phyloP scores from a whole-genome alignment of 2,888 invertebrate species.

The Spodoptera picta region DNA sequence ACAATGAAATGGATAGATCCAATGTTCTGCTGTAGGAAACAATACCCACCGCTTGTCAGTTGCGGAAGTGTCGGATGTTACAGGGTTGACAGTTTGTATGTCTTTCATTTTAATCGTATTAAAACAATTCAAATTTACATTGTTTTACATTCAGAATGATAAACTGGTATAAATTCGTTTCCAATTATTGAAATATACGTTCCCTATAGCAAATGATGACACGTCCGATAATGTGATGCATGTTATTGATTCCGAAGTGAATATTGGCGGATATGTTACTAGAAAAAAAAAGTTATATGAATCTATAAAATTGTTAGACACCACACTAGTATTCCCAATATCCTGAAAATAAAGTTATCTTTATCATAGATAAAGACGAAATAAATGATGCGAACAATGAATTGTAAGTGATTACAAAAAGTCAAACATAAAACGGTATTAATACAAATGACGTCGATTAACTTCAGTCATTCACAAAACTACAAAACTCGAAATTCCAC shows the following conservation, averaged over 20 bases:
- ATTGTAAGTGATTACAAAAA: conserved; percentile 9
- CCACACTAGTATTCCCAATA: too few species aligned
- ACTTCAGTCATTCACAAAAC: conserved; percentile 20
- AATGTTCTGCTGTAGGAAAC: conserved; percentile 68
- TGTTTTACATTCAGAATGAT: conserved; percentile 5
- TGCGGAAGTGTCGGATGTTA: conserved; percentile 61
- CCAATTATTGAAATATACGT: too few species aligned
- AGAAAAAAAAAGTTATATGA: too few species aligned
- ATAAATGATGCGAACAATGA: conserved; percentile 7
- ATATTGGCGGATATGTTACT: too few species aligned
- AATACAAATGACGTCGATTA: conserved; percentile 36
- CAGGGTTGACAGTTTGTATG: conserved; percentile 62
- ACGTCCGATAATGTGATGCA: too few species aligned
- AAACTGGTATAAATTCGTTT: not conserved
- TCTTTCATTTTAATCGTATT: conserved; percentile 26
- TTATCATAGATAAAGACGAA: not conserved
- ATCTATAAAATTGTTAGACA: too few species aligned
- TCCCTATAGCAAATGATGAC: too few species aligned
- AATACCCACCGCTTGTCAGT: conserved; percentile 68
- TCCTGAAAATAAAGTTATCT: too few species aligned
- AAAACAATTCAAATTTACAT: conserved; percentile 27
- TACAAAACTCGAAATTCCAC: conserved; percentile 19
- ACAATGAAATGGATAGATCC: conserved; percentile 63
- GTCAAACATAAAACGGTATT: conserved; percentile 13
- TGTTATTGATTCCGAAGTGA: too few species aligned